Base-by-base conservation (phyloP, 1,140 invertebrate species). In the Eupeodes corollae region DNA sequence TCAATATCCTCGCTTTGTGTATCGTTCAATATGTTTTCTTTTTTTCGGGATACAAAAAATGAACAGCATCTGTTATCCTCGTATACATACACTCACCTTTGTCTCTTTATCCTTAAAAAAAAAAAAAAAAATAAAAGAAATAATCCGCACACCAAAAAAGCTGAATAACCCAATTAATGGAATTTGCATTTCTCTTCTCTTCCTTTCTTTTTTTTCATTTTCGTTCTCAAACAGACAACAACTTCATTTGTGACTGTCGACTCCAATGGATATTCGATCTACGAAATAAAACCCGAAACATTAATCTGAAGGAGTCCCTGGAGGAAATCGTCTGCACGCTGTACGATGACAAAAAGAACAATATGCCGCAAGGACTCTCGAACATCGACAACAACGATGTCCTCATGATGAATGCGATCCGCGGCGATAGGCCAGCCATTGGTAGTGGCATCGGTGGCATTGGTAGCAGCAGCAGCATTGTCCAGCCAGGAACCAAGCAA, bases 171-270 rank as follows among this genome's bases (percentile, higher is more conserved):
- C 21, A 26, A 26, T 26, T 26, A 26, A 26, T 26, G 21, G 8
- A 3, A 26, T 26, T 26, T 26, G 21, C 21, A 26, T 26, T 26
- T 31, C 31, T 43, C 37, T 51, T 19, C 38, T 9, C 26, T 14
- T 8, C 18, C n/a, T 47, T 40, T 40, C 44, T 46, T 45, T 35
- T 49, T 38, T 50, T 19, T 46, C 16, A 40, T 42, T 35, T 46
- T 14, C 13, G n/a, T 59, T 56, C 50, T 61, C 53, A 75, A 73
- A 47, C 77, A 87, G 84, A 80, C 58, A 87, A 86, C 71, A 79
- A 79, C 62, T 82, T 88, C 69, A 74, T 79, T 49, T 88, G 85
- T 68, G 82, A 87, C 73, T 86, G 83, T 63, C 78, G 82, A 50
- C 69, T 87, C 48, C 74, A 79, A 44, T 88, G 84, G 84, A 79